Evolutionary conservation across 35 echinoderm and acorn worm genomes (phyloP).

Genomic region (Eucidaris tribuloides): DNA sequence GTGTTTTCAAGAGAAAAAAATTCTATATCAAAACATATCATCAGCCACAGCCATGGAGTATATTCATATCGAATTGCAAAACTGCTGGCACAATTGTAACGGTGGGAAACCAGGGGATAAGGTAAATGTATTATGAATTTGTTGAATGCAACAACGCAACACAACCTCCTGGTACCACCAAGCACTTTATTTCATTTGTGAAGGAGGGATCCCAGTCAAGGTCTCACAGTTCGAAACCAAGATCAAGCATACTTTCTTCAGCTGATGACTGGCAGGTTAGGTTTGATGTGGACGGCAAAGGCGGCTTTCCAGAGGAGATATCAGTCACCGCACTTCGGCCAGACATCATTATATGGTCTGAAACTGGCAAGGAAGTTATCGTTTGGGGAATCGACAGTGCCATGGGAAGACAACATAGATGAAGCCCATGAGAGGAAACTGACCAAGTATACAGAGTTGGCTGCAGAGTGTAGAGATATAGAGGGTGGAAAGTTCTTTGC

Average conservation of each 20-base stretch:
- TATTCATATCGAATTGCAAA: not conserved
- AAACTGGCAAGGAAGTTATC: too few relatives aligned
- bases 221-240: not conserved
- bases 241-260: slow-evolving; percentile 17
- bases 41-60: not conserved
- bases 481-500: not conserved
- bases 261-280: not conserved
- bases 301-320: not conserved
- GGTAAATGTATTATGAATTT: too few relatives aligned
- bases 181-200: not conserved
- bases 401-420: slow-evolving; percentile 7
- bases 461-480: not conserved
- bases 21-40: too few relatives aligned
- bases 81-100: not conserved
- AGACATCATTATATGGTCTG: slow-evolving; percentile 8
- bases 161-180: not conserved
- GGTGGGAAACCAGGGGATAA: not conserved
- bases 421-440: too few relatives aligned
- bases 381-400: not conserved
- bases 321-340: not conserved
- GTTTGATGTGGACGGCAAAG: not conserved
- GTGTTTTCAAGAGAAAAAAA: too few relatives aligned
- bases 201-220: not conserved
- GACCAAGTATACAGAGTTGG: too few relatives aligned
- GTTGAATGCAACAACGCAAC: not conserved